Percentiles rank a stretch among this genome's conserved stretches.
These are phyloP conservation scores for Alectoris magna DNA, from an alignment of 2,797 vertebrate genomes.

Conservation along the genomic window DNA sequence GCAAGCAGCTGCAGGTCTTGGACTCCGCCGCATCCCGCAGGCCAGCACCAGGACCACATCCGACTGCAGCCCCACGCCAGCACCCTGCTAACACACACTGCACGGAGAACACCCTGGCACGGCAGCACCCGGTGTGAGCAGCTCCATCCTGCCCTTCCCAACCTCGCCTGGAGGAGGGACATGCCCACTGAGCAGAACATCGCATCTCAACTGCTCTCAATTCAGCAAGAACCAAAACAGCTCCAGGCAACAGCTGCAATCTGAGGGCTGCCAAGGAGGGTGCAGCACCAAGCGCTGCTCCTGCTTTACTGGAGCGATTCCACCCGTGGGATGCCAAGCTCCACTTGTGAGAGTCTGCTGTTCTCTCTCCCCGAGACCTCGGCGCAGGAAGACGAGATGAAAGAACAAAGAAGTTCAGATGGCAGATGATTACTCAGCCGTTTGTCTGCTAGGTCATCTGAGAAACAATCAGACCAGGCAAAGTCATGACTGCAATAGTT, in stretches of 20 bases:
- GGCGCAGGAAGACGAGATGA: background rate
- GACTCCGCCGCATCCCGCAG: background rate
- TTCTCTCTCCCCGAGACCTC: background rate
- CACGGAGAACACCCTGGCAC: background rate
- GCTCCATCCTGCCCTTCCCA: background rate
- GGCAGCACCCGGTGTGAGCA: background rate
- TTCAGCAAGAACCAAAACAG: conserved; percentile 45
- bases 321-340: background rate
- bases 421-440: conserved; percentile 29
- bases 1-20: background rate
- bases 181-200: background rate
- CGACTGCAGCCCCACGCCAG: accelerated
- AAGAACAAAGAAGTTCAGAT: conserved; percentile 49
- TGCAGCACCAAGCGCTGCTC: background rate
- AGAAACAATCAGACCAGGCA: conserved; percentile 39
- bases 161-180: background rate
- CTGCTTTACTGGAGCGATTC: background rate
- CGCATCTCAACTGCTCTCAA: background rate
- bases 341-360: background rate
- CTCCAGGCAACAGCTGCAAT: conserved; percentile 31
- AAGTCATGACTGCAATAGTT: conserved; percentile 37
- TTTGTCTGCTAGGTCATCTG: conserved; percentile 14
- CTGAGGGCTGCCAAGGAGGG: background rate
- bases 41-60: background rate
- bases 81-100: background rate